phyloP scores from a whole-genome alignment of 1,140 invertebrate genomes.

The Caenorhabditis tropicalis region DNA sequence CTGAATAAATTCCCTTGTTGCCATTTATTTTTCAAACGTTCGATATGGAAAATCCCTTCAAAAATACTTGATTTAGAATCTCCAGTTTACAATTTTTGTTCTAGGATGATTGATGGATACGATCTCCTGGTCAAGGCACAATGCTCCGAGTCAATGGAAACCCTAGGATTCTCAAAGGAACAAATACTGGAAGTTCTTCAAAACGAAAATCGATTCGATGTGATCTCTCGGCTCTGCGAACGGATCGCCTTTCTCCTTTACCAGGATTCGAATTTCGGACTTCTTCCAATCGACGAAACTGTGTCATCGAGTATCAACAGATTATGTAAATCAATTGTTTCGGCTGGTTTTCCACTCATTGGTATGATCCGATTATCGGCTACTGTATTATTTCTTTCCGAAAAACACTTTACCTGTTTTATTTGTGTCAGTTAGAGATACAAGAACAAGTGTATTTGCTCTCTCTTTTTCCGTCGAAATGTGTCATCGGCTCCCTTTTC shows the following conservation, averaged over 20 bases:
- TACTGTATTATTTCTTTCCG: not conserved
- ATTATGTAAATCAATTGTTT: constrained; percentile 18
- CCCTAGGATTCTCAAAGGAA: not conserved
- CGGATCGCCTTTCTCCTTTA: constrained; percentile 10
- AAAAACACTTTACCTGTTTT: not conserved
- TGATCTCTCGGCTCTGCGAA: not conserved
- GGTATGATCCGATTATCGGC: not conserved
- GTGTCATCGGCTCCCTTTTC: not conserved
- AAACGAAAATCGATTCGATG: not conserved
- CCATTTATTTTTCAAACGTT: not conserved
- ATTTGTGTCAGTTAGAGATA: not conserved
- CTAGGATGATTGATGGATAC: not conserved
- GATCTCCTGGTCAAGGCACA: not conserved
- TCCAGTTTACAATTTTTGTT: not conserved
- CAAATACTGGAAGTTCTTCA: not conserved
- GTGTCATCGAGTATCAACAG: not conserved
- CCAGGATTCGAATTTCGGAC: constrained; percentile 27
- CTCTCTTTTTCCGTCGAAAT: not conserved
- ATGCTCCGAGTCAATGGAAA: not conserved
- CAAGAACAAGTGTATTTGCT: not conserved
- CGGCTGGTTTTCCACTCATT: not conserved
- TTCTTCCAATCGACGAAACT: not conserved
- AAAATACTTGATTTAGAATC: not conserved
- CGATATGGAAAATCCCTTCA: not conserved
- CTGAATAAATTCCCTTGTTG: constrained; percentile 33